Evolutionary conservation across 1,140 invertebrate genomes (phyloP), one percentile per base, ranked within the genome.

Genomic region (Neodiprion fabricii): DNA sequence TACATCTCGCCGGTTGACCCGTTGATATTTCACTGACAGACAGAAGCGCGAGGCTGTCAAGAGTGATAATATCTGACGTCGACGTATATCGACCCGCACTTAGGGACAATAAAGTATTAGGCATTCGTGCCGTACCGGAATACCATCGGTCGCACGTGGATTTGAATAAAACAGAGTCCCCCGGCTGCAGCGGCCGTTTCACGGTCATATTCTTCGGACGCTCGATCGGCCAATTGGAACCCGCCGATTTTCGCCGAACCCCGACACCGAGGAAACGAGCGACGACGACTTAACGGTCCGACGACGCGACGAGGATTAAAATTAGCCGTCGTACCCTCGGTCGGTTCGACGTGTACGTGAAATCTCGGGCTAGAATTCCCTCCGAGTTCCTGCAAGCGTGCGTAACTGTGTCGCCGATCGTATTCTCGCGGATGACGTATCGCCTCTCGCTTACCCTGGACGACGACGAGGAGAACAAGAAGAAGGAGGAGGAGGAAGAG

Each of bases 31-130:
- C 79, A 80, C 78, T 81, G 84, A 86, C 85, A 81, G 85, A 85
- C 85, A 86, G 85, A 87, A 86, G 85, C 85, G 84, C 84, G 83
- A 86, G 85, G 82, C 84, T 86, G 84, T 87, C 85, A 86, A 86
- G 84, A 81, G 82, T 82, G 85, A 87, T 87, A 81, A 81, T 86
- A 86, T 87, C 85, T 87, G 84, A 87, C 85, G 85, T 81, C 79
- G 83, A 86, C 84, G 85, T 86, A 87, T 21, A 21, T 87, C 83
- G 84, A 53, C 50, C 50, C n/a, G 50, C 50, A 53, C 50, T 10
- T 53, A 53, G 17, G 17, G 17, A 21, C 17, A 21, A 21, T 21
- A 21, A 21, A 21, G 17, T 21, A 21, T 21, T 21, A 21, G 17
- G 17, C 17, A 21, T 21, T 21, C 17, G 17, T 21, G 17, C 17